Percentiles rank a stretch among this genome's conserved stretches.
Conservation (phyloP, 2,113 vertebrate genomes). For the Microcebus jonahi region DNA sequence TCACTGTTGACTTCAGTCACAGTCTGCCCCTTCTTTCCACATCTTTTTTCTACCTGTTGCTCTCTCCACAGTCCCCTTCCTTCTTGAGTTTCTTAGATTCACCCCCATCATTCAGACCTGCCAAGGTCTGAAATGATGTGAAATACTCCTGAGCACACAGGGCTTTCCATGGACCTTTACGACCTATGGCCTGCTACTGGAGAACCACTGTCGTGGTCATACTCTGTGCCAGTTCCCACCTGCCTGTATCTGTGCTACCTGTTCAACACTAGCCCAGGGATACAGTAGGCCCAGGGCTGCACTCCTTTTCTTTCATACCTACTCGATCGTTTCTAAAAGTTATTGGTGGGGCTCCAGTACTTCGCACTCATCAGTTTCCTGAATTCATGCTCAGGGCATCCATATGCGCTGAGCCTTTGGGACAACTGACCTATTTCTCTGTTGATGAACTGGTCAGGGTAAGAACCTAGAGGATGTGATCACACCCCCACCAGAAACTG, state of each 20-base stretch:
- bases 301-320: background rate
- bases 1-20: background rate
- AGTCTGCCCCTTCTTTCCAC: background rate
- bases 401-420: background rate
- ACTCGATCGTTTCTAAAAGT: background rate
- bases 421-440: background rate
- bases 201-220: background rate
- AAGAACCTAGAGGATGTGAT: background rate
- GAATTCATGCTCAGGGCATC: background rate
- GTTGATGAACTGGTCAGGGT: fast-evolving
- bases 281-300: background rate
- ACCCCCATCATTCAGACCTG: fast-evolving
- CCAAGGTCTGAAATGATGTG: background rate
- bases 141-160: background rate
- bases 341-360: too few relatives aligned
- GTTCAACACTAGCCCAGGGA: background rate
- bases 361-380: background rate
- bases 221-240: background rate
- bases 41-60: too few relatives aligned
- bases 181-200: background rate
- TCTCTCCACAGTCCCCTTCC: too few relatives aligned
- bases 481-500: too few relatives aligned
- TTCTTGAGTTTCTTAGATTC: background rate
- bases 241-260: background rate
- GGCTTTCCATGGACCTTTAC: background rate